These are phyloP conservation scores for Drosophila niveifrons DNA, from an alignment of 2,888 invertebrate genomes.

Conservation along the genomic window DNA sequence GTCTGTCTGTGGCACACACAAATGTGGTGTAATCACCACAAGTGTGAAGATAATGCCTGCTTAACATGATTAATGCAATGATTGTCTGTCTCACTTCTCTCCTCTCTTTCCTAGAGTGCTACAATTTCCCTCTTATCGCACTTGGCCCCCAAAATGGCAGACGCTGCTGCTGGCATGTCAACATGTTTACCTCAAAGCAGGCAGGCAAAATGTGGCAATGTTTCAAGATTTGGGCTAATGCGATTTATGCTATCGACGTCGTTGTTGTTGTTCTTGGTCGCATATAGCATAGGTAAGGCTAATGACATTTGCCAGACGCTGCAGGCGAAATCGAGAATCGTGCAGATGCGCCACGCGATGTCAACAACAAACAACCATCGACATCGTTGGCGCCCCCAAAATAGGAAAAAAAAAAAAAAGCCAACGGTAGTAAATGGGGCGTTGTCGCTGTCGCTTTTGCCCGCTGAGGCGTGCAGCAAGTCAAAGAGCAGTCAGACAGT, in stretches of 20 bases:
- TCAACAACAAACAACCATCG: conserved; percentile 47
- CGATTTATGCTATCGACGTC: conserved; percentile 60
- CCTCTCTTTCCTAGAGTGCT: too few relatives aligned
- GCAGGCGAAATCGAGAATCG: conserved; percentile 50
- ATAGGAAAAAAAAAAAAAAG: neutral
- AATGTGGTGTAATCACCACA: conserved; percentile 48
- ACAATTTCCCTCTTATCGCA: conserved; percentile 25
- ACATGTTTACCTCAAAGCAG: conserved; percentile 25
- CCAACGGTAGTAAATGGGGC: conserved; percentile 4
- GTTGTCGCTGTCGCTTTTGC: neutral
- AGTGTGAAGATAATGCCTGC: conserved; percentile 75
- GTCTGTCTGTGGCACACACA: neutral
- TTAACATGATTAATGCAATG: conserved; percentile 72
- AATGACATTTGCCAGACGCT: conserved; percentile 70
- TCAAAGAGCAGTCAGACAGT: conserved; percentile 20
- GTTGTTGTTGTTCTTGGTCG: conserved; percentile 18
- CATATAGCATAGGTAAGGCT: conserved; percentile 72
- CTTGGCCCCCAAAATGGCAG: conserved; percentile 43
- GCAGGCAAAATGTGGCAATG: conserved; percentile 43
- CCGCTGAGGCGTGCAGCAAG: conserved; percentile 17
- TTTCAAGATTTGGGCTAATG: conserved; percentile 72
- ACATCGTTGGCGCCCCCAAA: conserved; percentile 33
- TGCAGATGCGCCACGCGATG: conserved; percentile 62
- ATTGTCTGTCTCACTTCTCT: conserved; percentile 1
- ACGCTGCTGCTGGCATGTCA: conserved; percentile 12